Percentiles rank a stretch among this genome's conserved stretches.
Evolutionary conservation across 2,113 vertebrate species (phyloP).

Genomic region (Nibea coibor): DNA sequence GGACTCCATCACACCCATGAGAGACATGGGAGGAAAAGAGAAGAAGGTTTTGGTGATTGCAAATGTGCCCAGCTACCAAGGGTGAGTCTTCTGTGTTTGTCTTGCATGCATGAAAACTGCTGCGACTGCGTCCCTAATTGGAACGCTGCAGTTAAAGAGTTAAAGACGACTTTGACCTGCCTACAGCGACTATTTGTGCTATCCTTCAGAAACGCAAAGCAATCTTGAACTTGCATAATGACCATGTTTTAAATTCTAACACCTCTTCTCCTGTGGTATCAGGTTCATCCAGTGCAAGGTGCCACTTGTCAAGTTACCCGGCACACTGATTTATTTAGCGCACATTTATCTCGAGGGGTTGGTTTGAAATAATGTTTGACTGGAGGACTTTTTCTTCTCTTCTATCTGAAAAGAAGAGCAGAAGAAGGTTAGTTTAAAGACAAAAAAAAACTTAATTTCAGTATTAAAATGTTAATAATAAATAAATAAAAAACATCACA

Average conservation of each 20-base stretch:
- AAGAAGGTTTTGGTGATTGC: conserved; percentile 79
- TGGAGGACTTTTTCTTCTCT: neutral
- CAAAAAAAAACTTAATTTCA: neutral
- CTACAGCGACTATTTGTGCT: neutral
- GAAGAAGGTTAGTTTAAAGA: neutral
- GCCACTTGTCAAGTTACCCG: conserved; percentile 51
- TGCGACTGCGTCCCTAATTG: neutral
- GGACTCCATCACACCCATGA: conserved; percentile 74
- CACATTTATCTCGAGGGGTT: neutral
- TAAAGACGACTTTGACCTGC: neutral
- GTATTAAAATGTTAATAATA: too few species aligned
- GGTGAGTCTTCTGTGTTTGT: conserved; percentile 65
- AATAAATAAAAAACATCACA: too few species aligned
- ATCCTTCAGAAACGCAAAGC: conserved; percentile 39
- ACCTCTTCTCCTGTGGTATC: conserved; percentile 53
- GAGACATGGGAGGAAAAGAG: conserved; percentile 81
- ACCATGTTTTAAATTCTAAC: conserved; percentile 71
- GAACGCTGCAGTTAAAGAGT: neutral
- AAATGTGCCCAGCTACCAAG: conserved; percentile 68
- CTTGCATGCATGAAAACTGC: neutral
- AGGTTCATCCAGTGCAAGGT: conserved; percentile 51
- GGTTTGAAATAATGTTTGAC: neutral
- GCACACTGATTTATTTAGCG: conserved; percentile 23
- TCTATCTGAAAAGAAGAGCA: neutral
- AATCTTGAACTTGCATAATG: conserved; percentile 38